These are phyloP conservation scores for Drosophila melanica DNA, from an alignment of 1,140 invertebrate genomes.

Conservation along the genomic window DNA sequence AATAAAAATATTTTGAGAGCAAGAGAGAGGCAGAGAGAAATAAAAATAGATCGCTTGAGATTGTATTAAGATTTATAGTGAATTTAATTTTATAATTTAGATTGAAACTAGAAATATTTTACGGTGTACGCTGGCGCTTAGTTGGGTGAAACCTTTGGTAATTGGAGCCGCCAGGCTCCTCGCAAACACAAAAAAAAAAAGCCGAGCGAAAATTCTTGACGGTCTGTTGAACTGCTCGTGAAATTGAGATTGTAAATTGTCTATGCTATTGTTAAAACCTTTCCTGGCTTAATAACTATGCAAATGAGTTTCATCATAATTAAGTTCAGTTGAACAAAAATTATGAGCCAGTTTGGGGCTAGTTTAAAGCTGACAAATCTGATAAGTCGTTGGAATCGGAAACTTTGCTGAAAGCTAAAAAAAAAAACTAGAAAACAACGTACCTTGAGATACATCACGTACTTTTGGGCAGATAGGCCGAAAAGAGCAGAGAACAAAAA, in stretches of 20 bases:
- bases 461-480: constrained; percentile 7
- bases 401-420: not conserved
- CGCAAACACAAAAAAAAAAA: not conserved
- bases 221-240: constrained; percentile 43
- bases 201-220: constrained; percentile 32
- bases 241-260: constrained; percentile 18
- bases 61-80: no score
- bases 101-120: not conserved
- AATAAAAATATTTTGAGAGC: no score
- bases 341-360: not conserved
- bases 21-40: no score
- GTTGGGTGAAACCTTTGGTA: constrained; percentile 50
- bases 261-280: not conserved
- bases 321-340: constrained; percentile 3
- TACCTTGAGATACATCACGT: constrained; percentile 29
- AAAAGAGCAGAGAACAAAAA: constrained; percentile 2
- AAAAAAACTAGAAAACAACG: not conserved
- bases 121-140: constrained; percentile 38
- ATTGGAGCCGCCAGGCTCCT: constrained; percentile 37
- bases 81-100: no score
- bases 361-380: constrained; percentile 7
- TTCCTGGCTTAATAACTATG: constrained; percentile 18
- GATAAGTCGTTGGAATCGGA: not conserved
- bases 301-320: constrained; percentile 27
- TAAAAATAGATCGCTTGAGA: no score